Conservation (phyloP, 2,888 invertebrate species). For the Malacosoma neustria region DNA sequence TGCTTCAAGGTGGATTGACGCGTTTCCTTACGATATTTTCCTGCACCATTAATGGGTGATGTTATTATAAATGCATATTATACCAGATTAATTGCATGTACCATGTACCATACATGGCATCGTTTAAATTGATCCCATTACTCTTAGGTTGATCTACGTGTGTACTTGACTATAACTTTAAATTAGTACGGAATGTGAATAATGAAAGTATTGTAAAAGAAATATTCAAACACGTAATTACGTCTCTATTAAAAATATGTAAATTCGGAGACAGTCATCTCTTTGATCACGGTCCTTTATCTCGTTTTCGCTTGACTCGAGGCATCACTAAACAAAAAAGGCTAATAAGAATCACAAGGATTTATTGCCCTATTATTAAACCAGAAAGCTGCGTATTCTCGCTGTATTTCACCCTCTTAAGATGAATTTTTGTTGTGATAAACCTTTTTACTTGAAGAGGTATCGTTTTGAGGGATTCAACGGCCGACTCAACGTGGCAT, state of each 20-base stretch:
- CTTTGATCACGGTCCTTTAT: not conserved
- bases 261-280: not conserved
- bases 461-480: not conserved
- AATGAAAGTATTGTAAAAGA: too few species aligned
- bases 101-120: too few species aligned
- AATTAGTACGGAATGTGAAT: too few species aligned
- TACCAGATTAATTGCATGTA: too few species aligned
- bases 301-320: not conserved
- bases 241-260: not conserved
- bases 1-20: too few species aligned
- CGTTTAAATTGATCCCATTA: too few species aligned
- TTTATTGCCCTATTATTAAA: not conserved
- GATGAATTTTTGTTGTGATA: not conserved
- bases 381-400: not conserved
- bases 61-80: too few species aligned
- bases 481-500: not conserved
- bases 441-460: not conserved
- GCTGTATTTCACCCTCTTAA: not conserved
- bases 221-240: too few species aligned
- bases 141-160: too few species aligned
- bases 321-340: not conserved
- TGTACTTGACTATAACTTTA: too few species aligned
- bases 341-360: not conserved
- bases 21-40: too few species aligned
- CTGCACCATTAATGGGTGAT: too few species aligned